phyloP scores from a whole-genome alignment of 2,113 vertebrate species.

The Herpailurus yagouaroundi region DNA sequence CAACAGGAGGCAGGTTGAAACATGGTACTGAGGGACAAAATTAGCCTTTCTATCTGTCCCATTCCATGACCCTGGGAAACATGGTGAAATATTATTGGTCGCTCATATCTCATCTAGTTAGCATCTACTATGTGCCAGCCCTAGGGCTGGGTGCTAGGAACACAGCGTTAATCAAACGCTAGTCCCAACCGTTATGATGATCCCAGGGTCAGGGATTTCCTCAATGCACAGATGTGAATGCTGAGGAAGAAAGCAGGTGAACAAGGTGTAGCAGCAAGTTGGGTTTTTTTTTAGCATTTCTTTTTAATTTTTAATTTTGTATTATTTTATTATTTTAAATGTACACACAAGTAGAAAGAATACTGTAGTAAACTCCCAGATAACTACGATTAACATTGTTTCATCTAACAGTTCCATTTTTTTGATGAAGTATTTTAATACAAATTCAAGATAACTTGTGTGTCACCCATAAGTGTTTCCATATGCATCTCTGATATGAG shows the following conservation, averaged over 20 bases:
- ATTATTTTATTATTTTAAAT: conserved; percentile 49
- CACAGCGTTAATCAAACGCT: neutral
- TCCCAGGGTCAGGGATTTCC: neutral
- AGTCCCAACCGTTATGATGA: neutral
- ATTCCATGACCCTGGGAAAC: neutral
- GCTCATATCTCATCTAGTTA: neutral
- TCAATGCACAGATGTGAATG: neutral
- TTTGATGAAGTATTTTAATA: conserved; percentile 30
- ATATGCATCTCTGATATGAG: neutral
- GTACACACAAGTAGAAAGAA: conserved; percentile 14
- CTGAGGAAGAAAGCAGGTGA: neutral
- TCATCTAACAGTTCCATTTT: neutral
- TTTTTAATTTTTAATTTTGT: conserved; percentile 25
- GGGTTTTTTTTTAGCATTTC: neutral
- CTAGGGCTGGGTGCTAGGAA: neutral
- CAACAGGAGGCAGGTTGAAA: neutral
- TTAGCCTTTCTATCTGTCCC: neutral
- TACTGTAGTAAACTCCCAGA: neutral
- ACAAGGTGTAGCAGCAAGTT: neutral
- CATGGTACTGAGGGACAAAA: neutral
- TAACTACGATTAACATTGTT: neutral
- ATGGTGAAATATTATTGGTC: neutral
- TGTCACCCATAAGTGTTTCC: neutral
- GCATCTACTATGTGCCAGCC: neutral
- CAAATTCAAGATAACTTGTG: neutral